Evolutionary conservation across 2,113 vertebrate genomes (phyloP), one percentile per base, ranked within the genome.

Genomic region (Prionailurus viverrinus): DNA sequence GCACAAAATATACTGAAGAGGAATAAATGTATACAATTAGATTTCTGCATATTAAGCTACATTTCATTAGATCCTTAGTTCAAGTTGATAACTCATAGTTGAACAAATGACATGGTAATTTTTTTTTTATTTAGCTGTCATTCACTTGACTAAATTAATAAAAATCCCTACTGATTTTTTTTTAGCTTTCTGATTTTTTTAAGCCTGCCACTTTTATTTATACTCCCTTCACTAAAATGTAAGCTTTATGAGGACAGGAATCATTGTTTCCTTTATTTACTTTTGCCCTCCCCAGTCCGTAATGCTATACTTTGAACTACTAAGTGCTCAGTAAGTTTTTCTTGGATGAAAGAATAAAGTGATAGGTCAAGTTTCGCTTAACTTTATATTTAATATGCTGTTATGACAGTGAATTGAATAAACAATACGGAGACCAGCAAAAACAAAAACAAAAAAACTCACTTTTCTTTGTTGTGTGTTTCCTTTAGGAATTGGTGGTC

Each of bases 401-500:
- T 36, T 36, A 21, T 27, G 29, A 66, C 12, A 39, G 2, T 79
- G 12, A 83, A 45, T 19, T 33, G 31, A 85, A 33, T 74, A 45
- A 65, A 36, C 10, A 66, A 65, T 48, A 29, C 1, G 51, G 74
- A 91, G 33, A 48, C 23, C 27, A 93, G 9, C 36, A 76, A 31
- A 65, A 76, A 15, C 16, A 66, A 66, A 61, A 61, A 61, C 58
- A 21, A 21, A 58, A 58, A 58, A 19, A 55, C 21, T 61, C 29
- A 55, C 48, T 79, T 80, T 92, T 36, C 71, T 25, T 61, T 74
- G 48, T 76, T 89, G 16, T 14, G 8, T 91, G 39, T 89, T 93
- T 97, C 13, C 51, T 69, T 86, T 78, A 95, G 83, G 65, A 94
- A 94, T n/a, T 16, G 23, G 66, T 84, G 66, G 11, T 41, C 5